phyloP scores from a whole-genome alignment of 1,140 invertebrate species.

The Frieseomelitta varia region DNA sequence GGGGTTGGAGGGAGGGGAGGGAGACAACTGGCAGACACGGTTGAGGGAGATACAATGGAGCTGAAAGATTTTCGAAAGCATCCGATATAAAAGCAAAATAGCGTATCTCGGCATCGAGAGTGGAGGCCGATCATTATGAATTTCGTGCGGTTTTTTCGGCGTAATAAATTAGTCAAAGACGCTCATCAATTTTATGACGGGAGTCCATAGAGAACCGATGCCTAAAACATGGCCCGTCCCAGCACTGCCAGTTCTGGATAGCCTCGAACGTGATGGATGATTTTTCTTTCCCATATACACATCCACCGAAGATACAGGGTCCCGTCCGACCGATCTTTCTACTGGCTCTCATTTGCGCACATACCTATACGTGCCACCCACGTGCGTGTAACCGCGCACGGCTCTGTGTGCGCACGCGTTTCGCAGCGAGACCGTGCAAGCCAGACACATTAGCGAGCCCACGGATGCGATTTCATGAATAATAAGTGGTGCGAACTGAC shows the following conservation, averaged over 20 bases:
- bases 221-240: slow-evolving; percentile 77
- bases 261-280: slow-evolving; percentile 81
- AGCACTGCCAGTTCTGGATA: slow-evolving; percentile 73
- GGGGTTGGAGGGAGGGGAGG: background rate
- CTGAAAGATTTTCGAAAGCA: slow-evolving; percentile 11
- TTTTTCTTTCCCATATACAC: slow-evolving; percentile 74
- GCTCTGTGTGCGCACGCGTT: slow-evolving; percentile 23
- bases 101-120: slow-evolving; percentile 43
- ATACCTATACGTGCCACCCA: slow-evolving; percentile 60
- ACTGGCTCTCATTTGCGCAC: slow-evolving; percentile 64
- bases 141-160: slow-evolving; percentile 75
- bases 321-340: slow-evolving; percentile 55
- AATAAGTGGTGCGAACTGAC: slow-evolving; percentile 59
- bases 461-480: slow-evolving; percentile 57
- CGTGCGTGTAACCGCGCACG: slow-evolving; percentile 58
- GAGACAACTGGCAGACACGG: background rate
- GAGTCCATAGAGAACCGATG: slow-evolving; percentile 76
- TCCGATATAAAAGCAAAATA: slow-evolving; percentile 41
- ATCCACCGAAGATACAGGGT: slow-evolving; percentile 22
- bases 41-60: background rate
- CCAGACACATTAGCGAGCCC: slow-evolving; percentile 55
- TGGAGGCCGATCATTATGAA: slow-evolving; percentile 73
- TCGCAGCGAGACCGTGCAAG: slow-evolving; percentile 21
- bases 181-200: slow-evolving; percentile 79
- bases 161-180: slow-evolving; percentile 81